Percentiles rank a stretch among this genome's conserved stretches.
Evolutionary conservation across 2,797 vertebrate genomes (phyloP).

Genomic region (Siniperca obscura): DNA sequence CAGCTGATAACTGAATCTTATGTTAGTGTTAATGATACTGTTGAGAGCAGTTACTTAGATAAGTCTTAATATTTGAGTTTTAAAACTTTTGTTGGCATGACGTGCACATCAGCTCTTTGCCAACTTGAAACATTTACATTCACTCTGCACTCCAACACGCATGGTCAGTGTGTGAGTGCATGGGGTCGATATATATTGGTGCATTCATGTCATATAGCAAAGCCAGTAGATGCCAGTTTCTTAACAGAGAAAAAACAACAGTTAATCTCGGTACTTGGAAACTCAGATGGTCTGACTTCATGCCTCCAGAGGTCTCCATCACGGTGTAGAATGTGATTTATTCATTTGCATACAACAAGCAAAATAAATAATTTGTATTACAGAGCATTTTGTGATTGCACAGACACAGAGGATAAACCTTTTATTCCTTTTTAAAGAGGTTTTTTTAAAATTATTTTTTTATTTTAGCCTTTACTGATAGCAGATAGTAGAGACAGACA

Average conservation of each 20-base stretch:
- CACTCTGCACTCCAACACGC: neutral
- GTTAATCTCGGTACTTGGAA: neutral
- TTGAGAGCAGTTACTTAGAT: no score
- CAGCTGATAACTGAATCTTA: neutral
- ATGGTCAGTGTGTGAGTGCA: slow-evolving; percentile 9
- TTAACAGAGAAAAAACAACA: no score
- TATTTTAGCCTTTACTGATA: neutral
- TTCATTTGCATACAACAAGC: neutral
- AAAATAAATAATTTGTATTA: neutral
- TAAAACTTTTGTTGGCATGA: neutral
- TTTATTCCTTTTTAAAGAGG: neutral
- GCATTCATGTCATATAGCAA: slow-evolving; percentile 17
- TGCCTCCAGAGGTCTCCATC: no score
- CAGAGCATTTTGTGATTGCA: neutral
- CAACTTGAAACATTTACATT: neutral
- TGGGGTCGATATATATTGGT: neutral
- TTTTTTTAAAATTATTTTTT: neutral
- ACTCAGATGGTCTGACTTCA: no score
- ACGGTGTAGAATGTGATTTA: neutral
- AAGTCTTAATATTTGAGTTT: neutral
- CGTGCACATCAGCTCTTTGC: neutral
- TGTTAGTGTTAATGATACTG: neutral
- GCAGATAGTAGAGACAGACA: neutral
- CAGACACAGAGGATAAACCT: neutral
- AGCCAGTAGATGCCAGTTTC: neutral